These are phyloP conservation scores for Cyprinodon variegatus DNA, from an alignment of 2,113 vertebrate species.

Conservation along the genomic window DNA sequence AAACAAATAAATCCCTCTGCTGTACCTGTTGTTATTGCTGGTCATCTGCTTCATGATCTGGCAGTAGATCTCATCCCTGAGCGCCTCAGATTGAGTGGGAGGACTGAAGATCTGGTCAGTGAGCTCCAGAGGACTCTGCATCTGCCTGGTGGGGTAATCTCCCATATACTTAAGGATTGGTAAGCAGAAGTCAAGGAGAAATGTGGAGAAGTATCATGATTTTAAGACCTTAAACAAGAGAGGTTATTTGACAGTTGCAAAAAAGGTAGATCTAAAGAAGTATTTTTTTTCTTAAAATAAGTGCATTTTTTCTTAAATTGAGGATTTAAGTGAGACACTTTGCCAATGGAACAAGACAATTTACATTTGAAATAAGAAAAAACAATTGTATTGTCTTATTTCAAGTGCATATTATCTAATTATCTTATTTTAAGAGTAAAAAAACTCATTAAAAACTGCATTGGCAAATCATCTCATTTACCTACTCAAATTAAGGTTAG, in stretches of 20 bases:
- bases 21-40: conserved; percentile 88
- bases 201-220: not conserved
- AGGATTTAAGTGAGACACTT: no score
- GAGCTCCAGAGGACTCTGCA: conserved; percentile 82
- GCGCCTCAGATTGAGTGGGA: conserved; percentile 80
- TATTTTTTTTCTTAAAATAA: no score
- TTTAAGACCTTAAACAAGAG: not conserved
- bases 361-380: no score
- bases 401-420: no score
- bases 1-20: not conserved
- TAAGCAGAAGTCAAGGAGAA: conserved; percentile 69
- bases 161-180: conserved; percentile 97
- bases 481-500: no score
- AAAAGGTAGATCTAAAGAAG: no score
- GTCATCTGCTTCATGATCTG: conserved; percentile 98
- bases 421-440: no score
- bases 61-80: conserved; percentile 94
- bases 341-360: no score
- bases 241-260: not conserved
- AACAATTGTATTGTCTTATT: no score
- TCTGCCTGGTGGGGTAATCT: conserved; percentile 92
- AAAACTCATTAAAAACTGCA: no score
- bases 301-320: no score
- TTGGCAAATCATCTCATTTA: no score
- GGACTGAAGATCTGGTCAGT: conserved; percentile 91